These are phyloP conservation scores for Drosophila sp. DNA, from an alignment of 1,140 invertebrate species.

Conservation along the genomic window DNA sequence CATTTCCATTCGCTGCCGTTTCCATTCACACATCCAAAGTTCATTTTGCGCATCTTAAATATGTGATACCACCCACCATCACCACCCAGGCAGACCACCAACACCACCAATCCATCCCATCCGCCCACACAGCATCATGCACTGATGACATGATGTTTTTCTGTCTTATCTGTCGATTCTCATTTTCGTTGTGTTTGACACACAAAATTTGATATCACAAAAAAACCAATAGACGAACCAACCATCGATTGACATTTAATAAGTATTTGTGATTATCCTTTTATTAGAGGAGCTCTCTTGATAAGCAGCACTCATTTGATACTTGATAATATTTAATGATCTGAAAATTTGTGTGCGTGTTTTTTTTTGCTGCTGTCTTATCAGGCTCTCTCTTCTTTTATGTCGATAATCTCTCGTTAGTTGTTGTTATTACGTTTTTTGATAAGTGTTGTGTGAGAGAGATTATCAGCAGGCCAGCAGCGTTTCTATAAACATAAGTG, in stretches of 20 bases:
- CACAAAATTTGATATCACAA: slow-evolving; percentile 10
- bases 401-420: too few species aligned
- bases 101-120: slow-evolving; percentile 24
- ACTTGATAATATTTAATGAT: background rate
- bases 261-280: slow-evolving; percentile 7
- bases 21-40: background rate
- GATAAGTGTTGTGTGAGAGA: too few species aligned
- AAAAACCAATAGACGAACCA: background rate
- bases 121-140: slow-evolving; percentile 38
- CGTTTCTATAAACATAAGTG: too few species aligned
- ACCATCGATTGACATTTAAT: slow-evolving; percentile 8
- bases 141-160: slow-evolving; percentile 28
- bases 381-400: too few species aligned
- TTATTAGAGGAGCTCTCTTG: slow-evolving; percentile 1
- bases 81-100: background rate
- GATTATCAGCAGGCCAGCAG: too few species aligned
- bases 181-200: background rate
- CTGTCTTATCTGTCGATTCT: background rate
- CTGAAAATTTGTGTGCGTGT: background rate
- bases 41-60: slow-evolving; percentile 7
- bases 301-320: background rate
- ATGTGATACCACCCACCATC: background rate
- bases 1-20: background rate
- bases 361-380: too few species aligned
- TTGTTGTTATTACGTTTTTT: too few species aligned